phyloP scores from a whole-genome alignment of 2,113 vertebrate species.

The Rattus rattus region DNA sequence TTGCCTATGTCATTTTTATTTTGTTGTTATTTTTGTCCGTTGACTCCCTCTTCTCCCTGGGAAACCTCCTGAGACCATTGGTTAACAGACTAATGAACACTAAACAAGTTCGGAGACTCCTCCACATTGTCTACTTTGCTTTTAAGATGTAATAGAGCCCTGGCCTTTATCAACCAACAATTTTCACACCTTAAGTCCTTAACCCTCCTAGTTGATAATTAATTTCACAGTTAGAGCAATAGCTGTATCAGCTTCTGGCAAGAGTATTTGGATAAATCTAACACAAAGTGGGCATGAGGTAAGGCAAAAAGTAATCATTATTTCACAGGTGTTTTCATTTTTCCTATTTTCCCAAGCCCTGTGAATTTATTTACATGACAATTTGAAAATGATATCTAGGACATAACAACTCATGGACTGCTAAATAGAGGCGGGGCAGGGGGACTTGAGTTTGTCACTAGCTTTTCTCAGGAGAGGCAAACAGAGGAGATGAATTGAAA shows the following conservation, averaged over 20 bases:
- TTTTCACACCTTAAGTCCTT: constrained; percentile 78
- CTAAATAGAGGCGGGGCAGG: constrained; percentile 81
- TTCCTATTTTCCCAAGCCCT: constrained; percentile 76
- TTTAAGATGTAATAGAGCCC: constrained; percentile 58
- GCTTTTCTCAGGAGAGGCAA: constrained; percentile 76
- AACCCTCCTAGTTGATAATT: constrained; percentile 81
- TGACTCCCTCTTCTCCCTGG: not conserved
- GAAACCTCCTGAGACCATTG: not conserved
- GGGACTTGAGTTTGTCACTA: constrained; percentile 85
- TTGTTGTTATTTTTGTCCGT: not conserved
- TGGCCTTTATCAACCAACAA: constrained; percentile 63
- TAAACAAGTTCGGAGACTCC: constrained; percentile 28
- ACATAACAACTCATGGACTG: constrained; percentile 79
- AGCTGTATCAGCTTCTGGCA: constrained; percentile 66
- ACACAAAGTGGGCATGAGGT: constrained; percentile 53
- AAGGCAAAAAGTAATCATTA: constrained; percentile 82
- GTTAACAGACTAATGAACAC: constrained; percentile 54
- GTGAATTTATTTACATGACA: constrained; percentile 89
- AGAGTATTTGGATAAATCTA: constrained; percentile 77
- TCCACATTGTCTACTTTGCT: constrained; percentile 54
- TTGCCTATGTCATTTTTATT: not conserved
- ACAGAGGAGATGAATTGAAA: constrained; percentile 71
- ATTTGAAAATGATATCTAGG: constrained; percentile 87
- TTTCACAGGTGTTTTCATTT: constrained; percentile 84
- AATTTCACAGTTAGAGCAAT: constrained; percentile 80